Evolutionary conservation across 2,888 invertebrate genomes (phyloP).

Genomic region (Troglohyphantes excavatus): DNA sequence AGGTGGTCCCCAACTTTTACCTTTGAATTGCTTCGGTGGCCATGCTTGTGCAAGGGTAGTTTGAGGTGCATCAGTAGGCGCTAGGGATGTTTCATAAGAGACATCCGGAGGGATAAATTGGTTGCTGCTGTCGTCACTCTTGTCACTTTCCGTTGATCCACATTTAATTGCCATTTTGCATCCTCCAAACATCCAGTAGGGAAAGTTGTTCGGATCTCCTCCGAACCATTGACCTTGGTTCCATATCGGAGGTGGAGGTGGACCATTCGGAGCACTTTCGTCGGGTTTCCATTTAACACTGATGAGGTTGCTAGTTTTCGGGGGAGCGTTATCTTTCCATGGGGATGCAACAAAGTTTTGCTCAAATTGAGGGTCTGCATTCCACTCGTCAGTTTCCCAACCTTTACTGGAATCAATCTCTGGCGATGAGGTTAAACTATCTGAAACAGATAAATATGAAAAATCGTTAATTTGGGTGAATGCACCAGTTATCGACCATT

Average conservation of each 20-base stretch:
- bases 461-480: no score
- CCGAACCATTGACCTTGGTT: constrained; percentile 52
- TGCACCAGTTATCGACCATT: no score
- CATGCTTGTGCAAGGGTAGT: constrained; percentile 37
- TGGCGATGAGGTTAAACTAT: not conserved
- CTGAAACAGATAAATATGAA: not conserved
- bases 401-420: not conserved
- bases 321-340: constrained; percentile 38
- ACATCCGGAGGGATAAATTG: constrained; percentile 19
- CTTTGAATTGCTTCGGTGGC: constrained; percentile 34
- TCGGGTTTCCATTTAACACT: constrained; percentile 57
- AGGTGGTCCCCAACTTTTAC: constrained; percentile 68
- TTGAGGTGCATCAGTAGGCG: constrained; percentile 42
- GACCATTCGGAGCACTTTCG: constrained; percentile 13
- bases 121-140: constrained; percentile 21
- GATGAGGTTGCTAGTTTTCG: constrained; percentile 59
- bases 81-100: constrained; percentile 17
- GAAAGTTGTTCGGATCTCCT: not conserved
- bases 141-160: constrained; percentile 37
- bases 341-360: not conserved
- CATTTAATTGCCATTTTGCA: constrained; percentile 69
- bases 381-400: constrained; percentile 50
- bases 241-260: constrained; percentile 18
- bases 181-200: constrained; percentile 55
- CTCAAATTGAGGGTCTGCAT: not conserved